Base-by-base conservation (phyloP, 35 echinoderm and acorn worm genomes). In the Apostichopus californicus region DNA sequence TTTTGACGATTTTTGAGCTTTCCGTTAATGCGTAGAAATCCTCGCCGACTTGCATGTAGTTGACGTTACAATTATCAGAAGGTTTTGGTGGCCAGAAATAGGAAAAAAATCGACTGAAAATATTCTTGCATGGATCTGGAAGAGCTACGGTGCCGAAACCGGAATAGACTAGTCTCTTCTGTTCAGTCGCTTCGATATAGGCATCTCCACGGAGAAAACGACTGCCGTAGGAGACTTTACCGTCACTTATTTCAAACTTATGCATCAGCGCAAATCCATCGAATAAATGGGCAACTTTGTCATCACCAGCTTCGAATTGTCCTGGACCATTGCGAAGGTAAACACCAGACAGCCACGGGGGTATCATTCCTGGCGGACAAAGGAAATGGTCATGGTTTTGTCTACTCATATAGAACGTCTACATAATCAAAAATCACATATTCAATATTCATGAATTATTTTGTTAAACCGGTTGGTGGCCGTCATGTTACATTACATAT, bases 241-340 rank as follows among this genome's bases (percentile, higher is more conserved):
- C 96, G n/a, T 93, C 26, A 13, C 61, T 55, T 11, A 98, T 98
- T 17, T 93, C 93, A 81, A 91, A 98, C 56, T 94, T 95, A 83
- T 95, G 93, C 53, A 98, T 71, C 8, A 98, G 64, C 10, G 96
- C 94, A 25, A 98, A 81, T 15, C 96, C 96, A 85, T 98, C 96
- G 80, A 98, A 98, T 15, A 93, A 79, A 86, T 95, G 93, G 54
- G 88, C 77, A 77, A 91, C 73, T 12, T 54, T 66, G 5, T 95
- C 57, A 5, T 91, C 58, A 6, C 96, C 94, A n/a, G 79, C 92
- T 57, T 98, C 94, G 58, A 93, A 98, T 77, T 91, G 86, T 0
- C 96, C 96, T 8, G 96, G 96, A 18, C 96, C 96, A 78, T 95
- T 95, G n/a, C 96, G 91, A 15, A 98, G 89, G 11, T 94, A 83